A percentile compares a stretch with the other conserved stretches of the same genome.
Evolutionary conservation across 1,140 invertebrate genomes (phyloP).

Genomic region (Drosophila erecta): DNA sequence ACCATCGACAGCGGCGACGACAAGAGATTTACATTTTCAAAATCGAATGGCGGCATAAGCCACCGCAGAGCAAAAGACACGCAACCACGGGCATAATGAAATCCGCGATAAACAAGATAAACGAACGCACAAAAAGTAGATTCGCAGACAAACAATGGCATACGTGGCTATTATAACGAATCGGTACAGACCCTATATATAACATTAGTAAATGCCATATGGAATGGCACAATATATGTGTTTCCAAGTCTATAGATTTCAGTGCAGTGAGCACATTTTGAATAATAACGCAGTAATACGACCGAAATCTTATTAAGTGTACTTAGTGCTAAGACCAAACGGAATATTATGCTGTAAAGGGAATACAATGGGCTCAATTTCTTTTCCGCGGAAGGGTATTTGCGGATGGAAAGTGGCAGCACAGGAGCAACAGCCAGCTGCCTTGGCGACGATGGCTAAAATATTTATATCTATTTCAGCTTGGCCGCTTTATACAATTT

Average conservation of each 20-base stretch:
- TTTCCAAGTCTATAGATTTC: too few relatives aligned
- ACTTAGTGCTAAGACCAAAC: too few relatives aligned
- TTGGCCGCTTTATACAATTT: slow-evolving; percentile 63
- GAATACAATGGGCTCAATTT: neutral
- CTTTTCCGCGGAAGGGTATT: slow-evolving; percentile 4
- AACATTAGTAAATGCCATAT: too few relatives aligned
- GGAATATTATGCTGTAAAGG: too few relatives aligned
- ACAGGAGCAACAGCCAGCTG: slow-evolving; percentile 28
- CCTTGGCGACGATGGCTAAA: slow-evolving; percentile 55
- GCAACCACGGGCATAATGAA: slow-evolving; percentile 77
- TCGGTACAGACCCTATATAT: neutral
- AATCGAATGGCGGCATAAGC: slow-evolving; percentile 81
- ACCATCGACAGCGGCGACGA: slow-evolving; percentile 34
- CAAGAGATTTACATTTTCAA: slow-evolving; percentile 82
- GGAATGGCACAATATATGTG: too few relatives aligned
- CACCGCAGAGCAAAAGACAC: slow-evolving; percentile 80
- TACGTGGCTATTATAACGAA: slow-evolving; percentile 1
- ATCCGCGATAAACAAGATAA: slow-evolving; percentile 80
- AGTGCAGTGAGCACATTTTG: too few relatives aligned
- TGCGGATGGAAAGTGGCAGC: neutral
- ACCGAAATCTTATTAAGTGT: too few relatives aligned
- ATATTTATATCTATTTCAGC: slow-evolving; percentile 79
- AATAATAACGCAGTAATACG: too few relatives aligned
- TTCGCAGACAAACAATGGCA: neutral
- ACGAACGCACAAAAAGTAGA: slow-evolving; percentile 47